Evolutionary conservation across 2,113 vertebrate species (phyloP).

Genomic region (Oplegnathus fasciatus): DNA sequence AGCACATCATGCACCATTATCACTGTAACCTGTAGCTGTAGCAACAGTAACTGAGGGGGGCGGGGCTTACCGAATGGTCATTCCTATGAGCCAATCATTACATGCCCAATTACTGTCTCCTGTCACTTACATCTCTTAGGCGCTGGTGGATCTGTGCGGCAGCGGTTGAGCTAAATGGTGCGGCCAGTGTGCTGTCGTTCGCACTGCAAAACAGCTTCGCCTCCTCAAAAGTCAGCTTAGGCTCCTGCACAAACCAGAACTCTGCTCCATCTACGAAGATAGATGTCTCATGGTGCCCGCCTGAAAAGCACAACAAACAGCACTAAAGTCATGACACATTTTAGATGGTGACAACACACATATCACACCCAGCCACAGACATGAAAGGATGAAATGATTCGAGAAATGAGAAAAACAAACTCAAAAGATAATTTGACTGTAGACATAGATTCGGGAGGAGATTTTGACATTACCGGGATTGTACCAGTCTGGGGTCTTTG

Average conservation of each 20-base stretch:
- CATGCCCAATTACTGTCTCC: neutral
- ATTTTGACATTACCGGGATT: conserved; percentile 88
- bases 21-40: neutral
- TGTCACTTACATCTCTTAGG: conserved; percentile 59
- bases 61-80: too few relatives aligned
- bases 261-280: conserved; percentile 90
- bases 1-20: too few relatives aligned
- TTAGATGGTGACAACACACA: neutral
- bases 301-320: conserved; percentile 65
- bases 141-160: conserved; percentile 67
- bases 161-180: conserved; percentile 76
- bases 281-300: conserved; percentile 87
- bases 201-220: conserved; percentile 88
- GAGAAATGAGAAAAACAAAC: too few relatives aligned
- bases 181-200: conserved; percentile 89
- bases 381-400: neutral
- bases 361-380: neutral
- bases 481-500: conserved; percentile 92
- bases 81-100: too few relatives aligned
- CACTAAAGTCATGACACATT: neutral
- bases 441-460: neutral
- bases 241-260: conserved; percentile 93
- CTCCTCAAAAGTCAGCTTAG: conserved; percentile 87
- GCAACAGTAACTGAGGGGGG: too few relatives aligned
- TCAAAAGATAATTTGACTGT: neutral